A percentile compares a stretch with the other conserved stretches of the same genome.
Evolutionary conservation across 2,113 vertebrate species (phyloP).

Genomic region (Edolisoma coerulescens): DNA sequence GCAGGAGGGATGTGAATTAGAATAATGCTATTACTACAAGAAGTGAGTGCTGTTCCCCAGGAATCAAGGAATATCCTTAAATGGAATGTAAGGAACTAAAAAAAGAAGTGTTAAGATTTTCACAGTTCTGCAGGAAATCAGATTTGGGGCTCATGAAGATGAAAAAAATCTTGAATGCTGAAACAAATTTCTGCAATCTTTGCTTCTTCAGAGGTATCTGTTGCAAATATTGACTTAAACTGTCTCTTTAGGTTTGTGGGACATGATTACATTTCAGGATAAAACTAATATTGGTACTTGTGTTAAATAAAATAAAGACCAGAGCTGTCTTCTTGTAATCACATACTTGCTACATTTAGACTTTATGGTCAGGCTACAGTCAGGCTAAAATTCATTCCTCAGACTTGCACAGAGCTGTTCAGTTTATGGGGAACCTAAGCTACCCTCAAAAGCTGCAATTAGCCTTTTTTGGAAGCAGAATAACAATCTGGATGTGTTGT

Average conservation of each 20-base stretch:
- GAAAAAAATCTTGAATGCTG: neutral
- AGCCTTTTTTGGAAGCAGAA: constrained; percentile 41
- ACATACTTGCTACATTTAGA: neutral
- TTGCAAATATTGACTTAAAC: neutral
- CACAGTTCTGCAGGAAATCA: neutral
- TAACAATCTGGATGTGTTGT: neutral
- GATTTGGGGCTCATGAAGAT: neutral
- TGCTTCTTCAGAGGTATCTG: neutral
- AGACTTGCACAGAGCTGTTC: neutral
- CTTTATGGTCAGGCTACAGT: neutral
- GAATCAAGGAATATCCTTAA: neutral
- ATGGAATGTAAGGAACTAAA: neutral
- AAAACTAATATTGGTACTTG: neutral
- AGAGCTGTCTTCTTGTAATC: neutral
- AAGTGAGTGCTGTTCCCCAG: neutral
- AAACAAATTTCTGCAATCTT: neutral
- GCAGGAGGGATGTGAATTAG: neutral
- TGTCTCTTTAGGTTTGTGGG: neutral
- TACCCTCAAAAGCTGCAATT: neutral
- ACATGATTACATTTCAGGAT: neutral
- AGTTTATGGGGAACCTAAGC: neutral
- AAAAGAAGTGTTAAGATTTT: neutral
- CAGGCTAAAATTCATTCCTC: neutral
- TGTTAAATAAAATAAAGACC: neutral
- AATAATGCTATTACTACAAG: neutral